phyloP scores from a whole-genome alignment of 2,888 invertebrate species.

The Dicyrtomina minuta region DNA sequence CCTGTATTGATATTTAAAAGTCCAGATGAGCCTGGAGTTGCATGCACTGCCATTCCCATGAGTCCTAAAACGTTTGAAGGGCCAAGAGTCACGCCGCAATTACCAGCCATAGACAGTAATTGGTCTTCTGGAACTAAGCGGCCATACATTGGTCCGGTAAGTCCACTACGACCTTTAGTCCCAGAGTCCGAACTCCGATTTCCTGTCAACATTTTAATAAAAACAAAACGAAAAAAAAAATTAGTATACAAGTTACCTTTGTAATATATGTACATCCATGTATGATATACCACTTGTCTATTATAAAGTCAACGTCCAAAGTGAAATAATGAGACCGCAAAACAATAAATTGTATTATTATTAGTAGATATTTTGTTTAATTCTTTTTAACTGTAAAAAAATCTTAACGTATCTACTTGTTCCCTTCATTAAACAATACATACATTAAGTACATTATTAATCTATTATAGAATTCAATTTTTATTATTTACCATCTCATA shows the following conservation, averaged over 20 bases:
- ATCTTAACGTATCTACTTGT: too few relatives aligned
- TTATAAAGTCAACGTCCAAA: too few relatives aligned
- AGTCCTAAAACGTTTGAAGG: slow-evolving; percentile 50
- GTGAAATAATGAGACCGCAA: too few relatives aligned
- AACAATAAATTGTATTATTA: too few relatives aligned
- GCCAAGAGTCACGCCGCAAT: slow-evolving; percentile 53
- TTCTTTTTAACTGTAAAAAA: too few relatives aligned
- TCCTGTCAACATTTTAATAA: not conserved
- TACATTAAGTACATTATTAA: too few relatives aligned
- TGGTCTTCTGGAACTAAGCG: slow-evolving; percentile 88
- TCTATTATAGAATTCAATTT: too few relatives aligned
- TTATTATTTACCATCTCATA: too few relatives aligned
- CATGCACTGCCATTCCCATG: slow-evolving; percentile 46
- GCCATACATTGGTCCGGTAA: slow-evolving; percentile 76
- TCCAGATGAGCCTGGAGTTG: slow-evolving; percentile 44
- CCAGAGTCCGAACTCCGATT: slow-evolving; percentile 31
- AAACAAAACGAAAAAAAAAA: not conserved
- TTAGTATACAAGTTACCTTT: not conserved
- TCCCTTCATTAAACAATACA: too few relatives aligned
- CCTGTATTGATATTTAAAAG: slow-evolving; percentile 33
- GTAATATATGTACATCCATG: too few relatives aligned
- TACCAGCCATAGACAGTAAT: slow-evolving; percentile 59
- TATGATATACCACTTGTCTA: too few relatives aligned
- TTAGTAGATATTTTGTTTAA: too few relatives aligned
- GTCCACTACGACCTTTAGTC: slow-evolving; percentile 44